phyloP scores from a whole-genome alignment of 1,140 invertebrate genomes.

The Heliconius hermathena region DNA sequence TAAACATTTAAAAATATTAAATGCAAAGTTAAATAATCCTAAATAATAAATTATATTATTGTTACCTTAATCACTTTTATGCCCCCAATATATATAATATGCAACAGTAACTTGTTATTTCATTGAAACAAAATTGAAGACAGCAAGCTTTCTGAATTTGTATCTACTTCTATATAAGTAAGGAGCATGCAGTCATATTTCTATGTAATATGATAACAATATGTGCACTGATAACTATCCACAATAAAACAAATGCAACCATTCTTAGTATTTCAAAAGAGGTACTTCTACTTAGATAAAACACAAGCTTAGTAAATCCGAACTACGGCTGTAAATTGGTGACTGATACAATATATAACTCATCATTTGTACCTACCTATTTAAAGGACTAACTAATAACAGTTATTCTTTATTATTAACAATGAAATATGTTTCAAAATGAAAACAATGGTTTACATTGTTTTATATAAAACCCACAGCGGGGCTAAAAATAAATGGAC shows the following conservation, averaged over 20 bases:
- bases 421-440: not conserved
- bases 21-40: too few species aligned
- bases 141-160: not conserved
- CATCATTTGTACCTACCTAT: not conserved
- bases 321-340: not conserved
- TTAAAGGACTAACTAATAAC: not conserved
- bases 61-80: too few species aligned
- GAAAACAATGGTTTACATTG: not conserved
- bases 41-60: too few species aligned
- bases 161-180: not conserved
- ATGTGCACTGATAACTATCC: not conserved
- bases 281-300: not conserved
- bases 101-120: too few species aligned
- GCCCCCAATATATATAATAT: too few species aligned
- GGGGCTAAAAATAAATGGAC: not conserved
- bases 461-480: not conserved
- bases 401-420: not conserved
- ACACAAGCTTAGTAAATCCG: not conserved
- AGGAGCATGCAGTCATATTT: not conserved
- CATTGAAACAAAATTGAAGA: too few species aligned
- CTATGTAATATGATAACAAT: not conserved
- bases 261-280: not conserved
- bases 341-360: not conserved
- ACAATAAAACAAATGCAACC: constrained; percentile 4
- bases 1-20: too few species aligned